Evolutionary conservation across 2,888 invertebrate genomes (phyloP).

Genomic region (Bombyx huttoni): DNA sequence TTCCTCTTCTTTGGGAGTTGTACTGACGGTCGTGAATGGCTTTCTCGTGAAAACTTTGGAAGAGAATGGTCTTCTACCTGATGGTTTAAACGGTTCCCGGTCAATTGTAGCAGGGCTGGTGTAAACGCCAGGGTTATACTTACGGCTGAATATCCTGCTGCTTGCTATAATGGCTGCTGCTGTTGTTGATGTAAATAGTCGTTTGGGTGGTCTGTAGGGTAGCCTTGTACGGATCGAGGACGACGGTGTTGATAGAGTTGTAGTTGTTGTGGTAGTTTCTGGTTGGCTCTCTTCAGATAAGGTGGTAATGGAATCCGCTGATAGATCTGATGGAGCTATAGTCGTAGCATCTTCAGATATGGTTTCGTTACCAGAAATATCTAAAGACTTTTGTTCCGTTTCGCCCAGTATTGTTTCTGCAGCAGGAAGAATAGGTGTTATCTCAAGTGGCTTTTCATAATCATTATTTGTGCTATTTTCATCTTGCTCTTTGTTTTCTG

Average conservation of each 20-base stretch:
- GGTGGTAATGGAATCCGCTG: constrained; percentile 14
- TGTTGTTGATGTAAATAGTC: constrained; percentile 53
- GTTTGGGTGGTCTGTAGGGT: constrained; percentile 54
- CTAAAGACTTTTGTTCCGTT: too few relatives aligned
- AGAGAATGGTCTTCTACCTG: constrained; percentile 47
- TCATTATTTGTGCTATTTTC: constrained; percentile 4
- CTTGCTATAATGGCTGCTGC: constrained; percentile 42
- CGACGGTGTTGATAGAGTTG: constrained; percentile 23
- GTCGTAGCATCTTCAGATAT: constrained; percentile 28
- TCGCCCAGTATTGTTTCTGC: neutral
- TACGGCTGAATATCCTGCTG: constrained; percentile 58
- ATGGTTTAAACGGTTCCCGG: constrained; percentile 33
- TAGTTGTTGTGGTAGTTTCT: constrained; percentile 41
- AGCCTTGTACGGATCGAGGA: constrained; percentile 37
- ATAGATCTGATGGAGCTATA: constrained; percentile 10
- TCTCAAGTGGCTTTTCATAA: neutral
- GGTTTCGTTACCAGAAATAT: constrained; percentile 3
- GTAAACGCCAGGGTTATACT: constrained; percentile 58
- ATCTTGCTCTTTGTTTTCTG: constrained; percentile 9
- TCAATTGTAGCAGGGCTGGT: constrained; percentile 56
- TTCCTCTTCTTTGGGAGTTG: constrained; percentile 42
- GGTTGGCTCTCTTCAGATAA: constrained; percentile 14
- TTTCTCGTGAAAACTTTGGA: constrained; percentile 45
- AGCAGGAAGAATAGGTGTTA: neutral
- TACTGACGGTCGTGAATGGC: constrained; percentile 51